These are phyloP conservation scores for Heliconius hewitsoni DNA, from an alignment of 1,140 invertebrate genomes.

Conservation along the genomic window DNA sequence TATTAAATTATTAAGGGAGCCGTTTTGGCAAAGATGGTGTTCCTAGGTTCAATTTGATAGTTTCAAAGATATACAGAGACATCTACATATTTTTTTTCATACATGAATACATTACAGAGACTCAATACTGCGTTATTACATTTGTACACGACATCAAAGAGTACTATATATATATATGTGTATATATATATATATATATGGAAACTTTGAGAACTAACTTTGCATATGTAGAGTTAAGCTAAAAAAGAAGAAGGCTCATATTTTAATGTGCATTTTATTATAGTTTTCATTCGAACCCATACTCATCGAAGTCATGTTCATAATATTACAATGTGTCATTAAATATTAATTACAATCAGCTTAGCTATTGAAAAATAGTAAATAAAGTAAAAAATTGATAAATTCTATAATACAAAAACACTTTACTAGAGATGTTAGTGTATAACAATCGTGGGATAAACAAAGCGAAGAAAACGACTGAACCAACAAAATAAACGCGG, in stretches of 20 bases:
- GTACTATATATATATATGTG: too few species aligned
- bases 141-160: too few species aligned
- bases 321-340: neutral
- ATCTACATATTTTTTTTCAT: too few species aligned
- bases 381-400: neutral
- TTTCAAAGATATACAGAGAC: neutral
- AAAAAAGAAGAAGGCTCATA: too few species aligned
- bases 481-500: constrained; percentile 63
- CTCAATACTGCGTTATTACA: too few species aligned
- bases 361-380: neutral
- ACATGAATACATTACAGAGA: too few species aligned
- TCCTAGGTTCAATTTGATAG: neutral
- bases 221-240: too few species aligned
- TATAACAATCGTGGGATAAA: constrained; percentile 19
- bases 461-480: constrained; percentile 43
- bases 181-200: too few species aligned
- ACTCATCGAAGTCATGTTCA: neutral
- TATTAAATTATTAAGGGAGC: neutral
- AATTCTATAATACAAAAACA: neutral
- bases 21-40: neutral
- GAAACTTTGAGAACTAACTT: too few species aligned
- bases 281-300: neutral
- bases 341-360: neutral
- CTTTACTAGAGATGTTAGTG: neutral
- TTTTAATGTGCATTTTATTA: neutral